phyloP scores from a whole-genome alignment of 1,140 invertebrate genomes.

The Pachypeltis micranthus region DNA sequence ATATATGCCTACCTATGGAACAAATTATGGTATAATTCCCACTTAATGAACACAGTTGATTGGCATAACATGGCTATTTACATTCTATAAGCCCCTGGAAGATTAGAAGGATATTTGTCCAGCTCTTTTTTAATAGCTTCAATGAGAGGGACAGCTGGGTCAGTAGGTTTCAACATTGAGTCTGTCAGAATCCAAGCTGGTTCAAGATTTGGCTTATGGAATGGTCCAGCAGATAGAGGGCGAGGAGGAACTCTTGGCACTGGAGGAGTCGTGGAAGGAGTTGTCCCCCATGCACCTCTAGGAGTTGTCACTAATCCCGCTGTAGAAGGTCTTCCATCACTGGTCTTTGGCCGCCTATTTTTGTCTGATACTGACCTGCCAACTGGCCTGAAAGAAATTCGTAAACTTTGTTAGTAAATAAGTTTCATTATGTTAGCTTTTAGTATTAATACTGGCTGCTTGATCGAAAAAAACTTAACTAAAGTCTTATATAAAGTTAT shows the following conservation, averaged over 20 bases:
- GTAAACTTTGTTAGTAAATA: no score
- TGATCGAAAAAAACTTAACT: no score
- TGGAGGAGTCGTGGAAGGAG: slow-evolving; percentile 32
- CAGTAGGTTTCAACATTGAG: slow-evolving; percentile 37
- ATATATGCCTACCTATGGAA: no score
- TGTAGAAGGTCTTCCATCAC: slow-evolving; percentile 29
- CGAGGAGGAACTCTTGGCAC: slow-evolving; percentile 25
- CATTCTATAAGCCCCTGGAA: slow-evolving; percentile 7
- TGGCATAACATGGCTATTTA: not conserved
- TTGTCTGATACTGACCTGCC: slow-evolving; percentile 23
- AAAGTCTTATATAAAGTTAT: no score
- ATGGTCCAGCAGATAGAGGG: slow-evolving; percentile 47
- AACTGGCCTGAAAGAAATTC: slow-evolving; percentile 26
- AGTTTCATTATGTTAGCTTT: no score
- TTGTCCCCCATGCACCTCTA: slow-evolving; percentile 40
- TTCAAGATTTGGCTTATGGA: slow-evolving; percentile 41
- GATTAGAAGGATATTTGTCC: slow-evolving; percentile 33
- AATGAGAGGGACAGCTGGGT: slow-evolving; percentile 51
- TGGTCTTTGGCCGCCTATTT: slow-evolving; percentile 35
- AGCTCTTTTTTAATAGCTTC: slow-evolving; percentile 49
- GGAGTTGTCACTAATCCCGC: slow-evolving; percentile 27
- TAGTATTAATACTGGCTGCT: no score
- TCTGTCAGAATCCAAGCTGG: slow-evolving; percentile 39
- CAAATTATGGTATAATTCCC: no score
- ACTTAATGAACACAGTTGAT: not conserved